Percentiles rank a stretch among this genome's conserved stretches.
These are phyloP conservation scores for Chascanopsetta lugubris DNA, from an alignment of 2,113 vertebrate species.

Conservation along the genomic window DNA sequence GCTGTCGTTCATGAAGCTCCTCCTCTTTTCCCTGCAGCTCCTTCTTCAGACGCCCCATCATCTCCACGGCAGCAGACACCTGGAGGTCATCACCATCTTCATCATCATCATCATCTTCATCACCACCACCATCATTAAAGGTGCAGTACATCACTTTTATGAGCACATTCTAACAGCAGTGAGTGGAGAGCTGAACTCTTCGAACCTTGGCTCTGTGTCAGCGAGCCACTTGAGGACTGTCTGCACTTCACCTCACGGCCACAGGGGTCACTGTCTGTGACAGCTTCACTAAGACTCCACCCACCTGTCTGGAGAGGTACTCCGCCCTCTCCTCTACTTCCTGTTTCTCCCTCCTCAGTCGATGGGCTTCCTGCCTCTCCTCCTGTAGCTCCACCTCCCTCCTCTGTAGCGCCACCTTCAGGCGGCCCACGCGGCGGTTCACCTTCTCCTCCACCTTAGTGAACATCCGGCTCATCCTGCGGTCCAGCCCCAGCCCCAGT, in stretches of 20 bases:
- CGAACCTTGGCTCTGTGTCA: no score
- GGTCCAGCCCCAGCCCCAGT: slow-evolving; percentile 50
- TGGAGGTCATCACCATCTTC: neutral
- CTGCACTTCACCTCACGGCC: neutral
- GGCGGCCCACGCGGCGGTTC: slow-evolving; percentile 44
- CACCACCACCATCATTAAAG: no score
- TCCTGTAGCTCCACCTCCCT: slow-evolving; percentile 66
- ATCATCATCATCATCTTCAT: no score
- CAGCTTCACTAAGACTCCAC: neutral
- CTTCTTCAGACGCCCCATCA: slow-evolving; percentile 66
- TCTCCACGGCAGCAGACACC: slow-evolving; percentile 68
- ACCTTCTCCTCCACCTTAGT: slow-evolving; percentile 73
- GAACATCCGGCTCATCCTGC: slow-evolving; percentile 27
- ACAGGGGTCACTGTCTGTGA: no score
- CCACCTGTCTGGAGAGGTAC: slow-evolving; percentile 68
- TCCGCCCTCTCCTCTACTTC: slow-evolving; percentile 69
- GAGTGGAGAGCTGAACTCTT: no score
- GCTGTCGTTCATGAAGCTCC: slow-evolving; percentile 65
- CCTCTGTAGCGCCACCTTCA: slow-evolving; percentile 66
- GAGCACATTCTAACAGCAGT: no score
- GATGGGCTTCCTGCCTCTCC: slow-evolving; percentile 46
- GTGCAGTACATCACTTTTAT: no score
- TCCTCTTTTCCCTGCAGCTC: slow-evolving; percentile 67
- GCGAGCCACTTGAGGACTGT: no score
- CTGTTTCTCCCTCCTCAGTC: slow-evolving; percentile 65